These are phyloP conservation scores for Cyphomyrus discorhynchus DNA, from an alignment of 2,113 vertebrate genomes.

Conservation along the genomic window DNA sequence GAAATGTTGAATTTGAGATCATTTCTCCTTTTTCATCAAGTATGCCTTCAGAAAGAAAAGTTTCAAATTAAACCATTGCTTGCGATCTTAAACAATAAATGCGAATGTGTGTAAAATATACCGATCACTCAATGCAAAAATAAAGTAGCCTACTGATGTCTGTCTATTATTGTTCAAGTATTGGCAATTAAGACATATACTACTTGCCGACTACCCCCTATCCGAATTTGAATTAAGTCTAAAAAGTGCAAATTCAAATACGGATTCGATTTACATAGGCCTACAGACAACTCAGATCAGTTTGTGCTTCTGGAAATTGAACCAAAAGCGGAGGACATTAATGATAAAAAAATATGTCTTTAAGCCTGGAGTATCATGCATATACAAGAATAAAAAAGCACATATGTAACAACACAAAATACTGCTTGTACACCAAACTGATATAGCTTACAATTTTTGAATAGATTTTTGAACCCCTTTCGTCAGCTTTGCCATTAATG, in stretches of 20 bases:
- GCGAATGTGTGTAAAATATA: background rate
- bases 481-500: slow-evolving; percentile 42
- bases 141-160: background rate
- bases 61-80: slow-evolving; percentile 8
- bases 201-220: slow-evolving; percentile 43
- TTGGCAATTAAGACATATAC: slow-evolving; percentile 33
- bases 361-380: slow-evolving; percentile 51
- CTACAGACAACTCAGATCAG: slow-evolving; percentile 18
- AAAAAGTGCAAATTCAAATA: slow-evolving; percentile 49
- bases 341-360: slow-evolving; percentile 32
- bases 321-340: slow-evolving; percentile 45
- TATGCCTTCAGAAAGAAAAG: slow-evolving; percentile 15
- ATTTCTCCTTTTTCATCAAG: background rate
- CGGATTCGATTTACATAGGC: slow-evolving; percentile 25
- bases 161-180: slow-evolving; percentile 28
- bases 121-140: background rate
- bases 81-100: background rate
- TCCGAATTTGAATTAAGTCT: slow-evolving; percentile 1
- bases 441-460: slow-evolving; percentile 23
- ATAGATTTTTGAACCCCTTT: slow-evolving; percentile 49
- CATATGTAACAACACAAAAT: slow-evolving; percentile 44
- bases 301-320: slow-evolving; percentile 37
- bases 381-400: slow-evolving; percentile 58
- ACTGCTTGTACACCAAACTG: slow-evolving; percentile 50
- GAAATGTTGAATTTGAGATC: background rate